Evolutionary conservation across 2,113 vertebrate species (phyloP).

Genomic region (Labeo catla): DNA sequence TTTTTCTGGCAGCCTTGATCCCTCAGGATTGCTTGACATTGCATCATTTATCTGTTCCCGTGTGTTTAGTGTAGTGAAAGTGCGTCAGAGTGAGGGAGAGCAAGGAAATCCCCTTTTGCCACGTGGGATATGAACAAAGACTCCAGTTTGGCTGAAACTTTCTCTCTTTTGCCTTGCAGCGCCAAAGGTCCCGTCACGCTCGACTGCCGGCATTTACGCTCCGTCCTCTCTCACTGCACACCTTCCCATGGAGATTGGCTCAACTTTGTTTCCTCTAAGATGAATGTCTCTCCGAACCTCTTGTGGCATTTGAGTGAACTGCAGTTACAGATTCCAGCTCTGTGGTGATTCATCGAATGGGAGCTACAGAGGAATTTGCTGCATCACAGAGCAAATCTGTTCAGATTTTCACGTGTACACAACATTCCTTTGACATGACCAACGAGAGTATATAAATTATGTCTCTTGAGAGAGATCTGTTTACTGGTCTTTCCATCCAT

Average conservation of each 20-base stretch:
- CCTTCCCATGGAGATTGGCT: background rate
- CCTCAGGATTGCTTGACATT: conserved; percentile 49
- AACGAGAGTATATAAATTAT: background rate
- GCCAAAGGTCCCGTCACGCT: background rate
- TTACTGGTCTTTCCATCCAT: background rate
- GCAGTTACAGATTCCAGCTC: background rate
- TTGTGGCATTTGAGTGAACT: background rate
- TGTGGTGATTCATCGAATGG: conserved; percentile 1
- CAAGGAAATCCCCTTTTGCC: conserved; percentile 57
- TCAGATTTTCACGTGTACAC: background rate
- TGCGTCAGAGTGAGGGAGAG: conserved; percentile 30
- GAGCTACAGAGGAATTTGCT: background rate
- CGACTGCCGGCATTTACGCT: background rate
- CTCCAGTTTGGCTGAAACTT: conserved; percentile 25
- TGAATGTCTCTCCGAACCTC: conserved; percentile 17
- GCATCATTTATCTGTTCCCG: conserved; percentile 53
- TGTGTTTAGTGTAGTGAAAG: conserved; percentile 22
- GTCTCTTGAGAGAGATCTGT: background rate
- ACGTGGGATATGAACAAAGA: conserved; percentile 47
- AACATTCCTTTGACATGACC: conserved; percentile 19
- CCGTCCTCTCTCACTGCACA: background rate
- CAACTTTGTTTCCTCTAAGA: background rate
- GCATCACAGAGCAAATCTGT: background rate
- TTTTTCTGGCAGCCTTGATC: conserved; percentile 48
- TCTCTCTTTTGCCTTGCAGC: background rate